Base-by-base conservation (phyloP, 2,113 vertebrate genomes). In the Stomatorhinus ivindoensis region DNA sequence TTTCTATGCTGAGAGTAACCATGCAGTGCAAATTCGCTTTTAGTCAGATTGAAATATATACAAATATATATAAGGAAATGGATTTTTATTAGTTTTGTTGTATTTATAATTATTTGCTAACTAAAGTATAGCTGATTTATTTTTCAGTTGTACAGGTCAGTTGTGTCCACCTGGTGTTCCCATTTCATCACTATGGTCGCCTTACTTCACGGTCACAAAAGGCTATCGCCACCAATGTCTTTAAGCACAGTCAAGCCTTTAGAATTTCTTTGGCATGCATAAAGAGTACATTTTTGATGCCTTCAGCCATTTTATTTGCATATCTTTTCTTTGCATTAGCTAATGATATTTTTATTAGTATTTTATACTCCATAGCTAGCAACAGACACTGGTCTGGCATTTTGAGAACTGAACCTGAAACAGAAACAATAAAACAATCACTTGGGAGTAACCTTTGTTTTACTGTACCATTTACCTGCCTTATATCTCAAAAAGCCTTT, bases 371-470 rank as follows among this genome's bases (percentile, higher is more conserved):
- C 47, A 82, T 89, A 89, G 88, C 90, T 90, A 88, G 94, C 92
- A 93, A 94, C 92, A 93, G 87, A 35, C 46, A 93, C 91, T 90
- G 86, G 91, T 92, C 73, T 76, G 89, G 91, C 90, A 90, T 93
- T 95, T 95, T 94, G 91, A 93, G 90, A 93, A 94, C 92, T 93
- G 92, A 94, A 93, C 88, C 91, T 92, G 89, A 93, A 93, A 92
- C 42, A 21, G 89, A 93, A 93, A 88, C 89, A 87, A 58, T 91
- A 76, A 92, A 91, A 91, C 51, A 46, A 80, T n/a, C 42, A 50
- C 51, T 85, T 84, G 88, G 87, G 89, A 76, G 50, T 84, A 58
- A n/a, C 76, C 48, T 69, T 42, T 35, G 15, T 17, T 24, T 51
- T 69, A 13, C 48, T 35, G 55, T 88, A n/a, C n/a, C n/a, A n/a